These are phyloP conservation scores for Lithophane leautieri DNA, from an alignment of 2,888 invertebrate genomes.

Conservation along the genomic window DNA sequence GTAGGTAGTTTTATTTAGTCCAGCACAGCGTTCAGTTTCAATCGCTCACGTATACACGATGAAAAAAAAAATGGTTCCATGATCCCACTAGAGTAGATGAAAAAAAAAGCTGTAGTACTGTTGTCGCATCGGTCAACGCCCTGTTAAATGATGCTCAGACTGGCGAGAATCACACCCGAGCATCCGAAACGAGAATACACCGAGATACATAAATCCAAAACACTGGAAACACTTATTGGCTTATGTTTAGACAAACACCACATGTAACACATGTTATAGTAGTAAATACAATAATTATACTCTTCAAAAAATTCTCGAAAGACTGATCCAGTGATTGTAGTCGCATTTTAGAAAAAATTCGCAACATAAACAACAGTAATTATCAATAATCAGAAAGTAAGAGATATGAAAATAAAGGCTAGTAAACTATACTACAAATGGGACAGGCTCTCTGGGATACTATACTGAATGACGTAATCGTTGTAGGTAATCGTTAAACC, in stretches of 20 bases:
- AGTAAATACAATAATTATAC: slow-evolving; percentile 8
- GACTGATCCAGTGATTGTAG: background rate
- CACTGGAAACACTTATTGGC: slow-evolving; percentile 1
- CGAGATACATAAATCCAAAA: background rate
- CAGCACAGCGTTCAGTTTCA: background rate
- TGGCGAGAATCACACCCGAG: slow-evolving; percentile 28
- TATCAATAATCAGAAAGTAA: background rate
- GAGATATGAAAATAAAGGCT: background rate
- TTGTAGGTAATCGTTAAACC: slow-evolving; percentile 2
- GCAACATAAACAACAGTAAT: background rate
- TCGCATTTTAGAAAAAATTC: background rate
- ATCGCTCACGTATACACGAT: slow-evolving; percentile 1
- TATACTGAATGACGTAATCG: slow-evolving; percentile 28
- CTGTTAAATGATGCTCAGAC: slow-evolving; percentile 35
- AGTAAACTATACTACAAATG: background rate
- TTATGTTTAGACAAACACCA: slow-evolving; percentile 14
- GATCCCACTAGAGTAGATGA: background rate
- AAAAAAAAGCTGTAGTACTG: slow-evolving; percentile 23
- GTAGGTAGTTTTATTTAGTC: background rate
- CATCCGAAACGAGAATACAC: slow-evolving; percentile 21
- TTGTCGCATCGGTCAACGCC: slow-evolving; percentile 47
- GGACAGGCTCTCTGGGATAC: background rate
- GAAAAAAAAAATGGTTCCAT: slow-evolving; percentile 9
- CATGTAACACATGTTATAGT: slow-evolving; percentile 3
- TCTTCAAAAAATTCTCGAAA: background rate